Evolutionary conservation across 2,113 vertebrate species (phyloP).

Genomic region (Clarias batrachus): DNA sequence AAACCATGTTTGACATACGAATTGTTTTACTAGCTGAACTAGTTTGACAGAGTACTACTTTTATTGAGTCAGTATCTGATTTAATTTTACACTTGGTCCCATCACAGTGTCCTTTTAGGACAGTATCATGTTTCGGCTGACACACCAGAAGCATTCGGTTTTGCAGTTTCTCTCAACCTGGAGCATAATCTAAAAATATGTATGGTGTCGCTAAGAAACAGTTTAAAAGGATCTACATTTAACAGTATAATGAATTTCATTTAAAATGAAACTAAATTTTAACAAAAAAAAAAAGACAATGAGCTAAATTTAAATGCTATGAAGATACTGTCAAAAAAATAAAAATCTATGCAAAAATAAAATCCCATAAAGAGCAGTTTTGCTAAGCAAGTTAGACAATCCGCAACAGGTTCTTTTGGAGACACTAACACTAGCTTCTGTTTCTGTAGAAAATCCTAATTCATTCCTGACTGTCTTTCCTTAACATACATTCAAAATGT

Average conservation of each 20-base stretch:
- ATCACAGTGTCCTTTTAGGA: neutral
- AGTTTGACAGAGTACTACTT: neutral
- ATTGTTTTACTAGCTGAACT: neutral
- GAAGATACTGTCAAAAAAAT: neutral
- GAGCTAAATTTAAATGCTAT: neutral
- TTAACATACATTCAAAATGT: neutral
- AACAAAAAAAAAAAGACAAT: neutral
- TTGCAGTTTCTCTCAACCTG: conserved; percentile 38
- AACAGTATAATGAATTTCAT: neutral
- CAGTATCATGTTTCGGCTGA: neutral
- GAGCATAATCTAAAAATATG: neutral
- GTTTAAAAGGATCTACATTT: neutral
- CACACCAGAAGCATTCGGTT: conserved; percentile 29
- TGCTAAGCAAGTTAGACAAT: neutral
- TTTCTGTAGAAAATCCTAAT: neutral
- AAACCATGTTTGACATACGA: neutral
- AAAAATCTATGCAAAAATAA: neutral
- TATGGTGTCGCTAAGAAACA: neutral
- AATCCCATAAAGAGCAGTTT: neutral
- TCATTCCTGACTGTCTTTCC: neutral
- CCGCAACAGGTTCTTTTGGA: neutral
- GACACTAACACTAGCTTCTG: neutral
- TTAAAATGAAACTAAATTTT: neutral
- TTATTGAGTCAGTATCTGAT: neutral
- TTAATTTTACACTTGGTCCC: neutral